Base-by-base conservation (phyloP, 2,113 vertebrate genomes). In the Istiophorus platypterus region DNA sequence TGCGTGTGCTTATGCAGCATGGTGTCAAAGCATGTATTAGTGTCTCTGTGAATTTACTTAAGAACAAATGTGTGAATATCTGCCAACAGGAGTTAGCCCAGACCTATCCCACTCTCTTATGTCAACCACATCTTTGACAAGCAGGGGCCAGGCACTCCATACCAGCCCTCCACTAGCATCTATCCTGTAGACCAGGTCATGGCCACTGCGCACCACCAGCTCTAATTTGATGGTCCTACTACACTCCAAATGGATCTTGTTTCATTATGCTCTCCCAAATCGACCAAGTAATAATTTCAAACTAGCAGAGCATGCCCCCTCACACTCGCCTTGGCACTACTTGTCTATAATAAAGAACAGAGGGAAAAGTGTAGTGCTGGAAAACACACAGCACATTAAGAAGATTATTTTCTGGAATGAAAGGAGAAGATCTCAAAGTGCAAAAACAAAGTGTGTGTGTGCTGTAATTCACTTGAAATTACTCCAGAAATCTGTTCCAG, bases 191-290 rank as follows among this genome's bases (percentile, higher is more conserved):
- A 52, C 68, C 47, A 63, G 68, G 51, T 58, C 71, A 64, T 58
- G 42, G 64, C 49, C 24, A 17, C 5, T 37, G 8, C 54, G 75
- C 54, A 68, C n/a, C 31, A 69, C 39, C 12, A 14, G 45, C 47
- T 86, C 74, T 80, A 58, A 68, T 80, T 78, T 4, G 8, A 51
- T 45, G 63, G 37, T 78, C 61, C 76, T 31, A 17, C 57, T 59
- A 34, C 3, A 4, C 29, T 83, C 76, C 76, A 69, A 86, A 51
- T 73, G 80, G 73, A 78, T 84, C 79, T 77, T 66, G 75, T 88
- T 84, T 86, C 72, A 86, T 82, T 79, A 51, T 29, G 20, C 17
- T 47, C 68, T 82, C 86, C 87, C 78, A 88, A 86, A 90, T 83
- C 59, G 69, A 80, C 49, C 76, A 39, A 79, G 59, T 79, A 84